Percentiles rank a stretch among this genome's conserved stretches.
These are phyloP conservation scores for Oikopleura dioica DNA, from an alignment of 23 tunicate species.

Conservation along the genomic window DNA sequence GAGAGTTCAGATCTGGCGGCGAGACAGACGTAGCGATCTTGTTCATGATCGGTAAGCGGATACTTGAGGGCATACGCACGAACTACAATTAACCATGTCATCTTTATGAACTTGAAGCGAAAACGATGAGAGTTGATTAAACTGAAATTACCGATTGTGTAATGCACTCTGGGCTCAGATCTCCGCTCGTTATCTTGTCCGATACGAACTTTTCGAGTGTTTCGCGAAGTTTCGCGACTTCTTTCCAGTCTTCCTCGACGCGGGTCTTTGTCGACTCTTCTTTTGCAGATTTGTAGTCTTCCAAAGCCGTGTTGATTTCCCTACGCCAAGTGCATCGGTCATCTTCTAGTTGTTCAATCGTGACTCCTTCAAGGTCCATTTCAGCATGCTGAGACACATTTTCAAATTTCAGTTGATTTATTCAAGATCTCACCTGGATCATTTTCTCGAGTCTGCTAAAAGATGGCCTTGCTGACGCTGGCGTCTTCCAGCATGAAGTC, in stretches of 20 bases:
- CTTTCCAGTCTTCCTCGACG: neutral
- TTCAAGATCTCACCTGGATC: too few species aligned
- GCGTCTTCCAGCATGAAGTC: constrained; percentile 19
- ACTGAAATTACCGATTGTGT: neutral
- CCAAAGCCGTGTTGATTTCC: neutral
- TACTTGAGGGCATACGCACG: too few species aligned
- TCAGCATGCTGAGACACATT: neutral
- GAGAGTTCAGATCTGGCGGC: neutral
- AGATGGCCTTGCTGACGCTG: neutral
- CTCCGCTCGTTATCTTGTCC: neutral
- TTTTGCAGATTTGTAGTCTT: constrained; percentile 8
- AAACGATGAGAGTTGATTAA: too few species aligned
- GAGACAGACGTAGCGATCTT: too few species aligned
- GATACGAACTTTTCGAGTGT: neutral
- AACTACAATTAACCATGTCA: too few species aligned
- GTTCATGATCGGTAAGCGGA: too few species aligned
- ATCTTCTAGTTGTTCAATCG: neutral
- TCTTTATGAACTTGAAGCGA: too few species aligned
- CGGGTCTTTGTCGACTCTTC: neutral
- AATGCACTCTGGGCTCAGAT: neutral
- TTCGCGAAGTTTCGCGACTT: neutral
- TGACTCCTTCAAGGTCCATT: neutral
- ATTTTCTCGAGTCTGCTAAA: neutral
- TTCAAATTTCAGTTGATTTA: too few species aligned
- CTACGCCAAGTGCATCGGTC: neutral